Base-by-base conservation (phyloP, 2,888 invertebrate species). In the Lasioglossum villosulum region DNA sequence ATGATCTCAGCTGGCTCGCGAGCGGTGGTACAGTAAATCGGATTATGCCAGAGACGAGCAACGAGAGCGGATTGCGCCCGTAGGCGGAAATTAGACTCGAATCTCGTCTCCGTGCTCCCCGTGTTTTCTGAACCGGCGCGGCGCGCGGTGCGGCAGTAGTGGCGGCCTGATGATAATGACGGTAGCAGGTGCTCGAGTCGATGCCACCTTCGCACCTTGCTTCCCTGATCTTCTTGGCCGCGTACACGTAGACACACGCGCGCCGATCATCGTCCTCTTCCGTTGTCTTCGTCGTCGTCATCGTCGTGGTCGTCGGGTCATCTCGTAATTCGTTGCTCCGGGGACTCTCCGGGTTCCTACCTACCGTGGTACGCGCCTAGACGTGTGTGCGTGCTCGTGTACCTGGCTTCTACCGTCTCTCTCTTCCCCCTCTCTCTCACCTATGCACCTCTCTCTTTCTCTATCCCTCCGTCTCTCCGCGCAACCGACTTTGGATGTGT, bases 181-280 rank as follows among this genome's bases (percentile, higher is more conserved):
- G 90, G 93, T 91, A 92, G 93, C 94, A 94, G 94, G 93, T 94
- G 94, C 93, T 91, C 92, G 92, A 92, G 92, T 89, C 91, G 89
- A 90, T 92, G 91, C 93, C 93, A 93, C 94, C 93, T 93, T 93
- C 93, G 93, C 93, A 92, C 90, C 91, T 90, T 88, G 89, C 84
- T 84, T 81, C 87, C 86, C 80, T 85, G 84, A 86, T 88, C 90
- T 79, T 75, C 72, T 82, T 48, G 63, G 72, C 72, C 81, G 78
- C 71, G 83, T 83, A 77, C 74, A 70, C 84, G 79, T 80, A 76
- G 80, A 82, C 86, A 80, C 76, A 75, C 79, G 16, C 59, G 66
- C 73, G 78, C 76, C 30, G 81, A 82, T 89, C 81, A 52, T 77
- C 82, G 79, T 86, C 83, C 81, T 78, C 79, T 59, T 76, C 84